Base-by-base conservation (phyloP, 2,113 vertebrate genomes). In the Catagonus wagneri region DNA sequence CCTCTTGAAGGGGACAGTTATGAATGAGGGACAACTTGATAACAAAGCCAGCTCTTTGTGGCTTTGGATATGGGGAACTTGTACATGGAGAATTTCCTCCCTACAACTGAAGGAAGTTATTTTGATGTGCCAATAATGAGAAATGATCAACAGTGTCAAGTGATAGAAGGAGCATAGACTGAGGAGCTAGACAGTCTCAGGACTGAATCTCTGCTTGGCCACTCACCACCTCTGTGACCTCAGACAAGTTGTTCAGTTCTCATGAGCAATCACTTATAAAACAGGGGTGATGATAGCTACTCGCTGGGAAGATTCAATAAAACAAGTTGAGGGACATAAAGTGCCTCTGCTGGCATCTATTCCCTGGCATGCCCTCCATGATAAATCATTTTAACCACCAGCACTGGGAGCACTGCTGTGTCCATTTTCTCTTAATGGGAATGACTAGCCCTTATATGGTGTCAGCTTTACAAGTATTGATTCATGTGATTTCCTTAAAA, bases 81-180 rank as follows among this genome's bases (percentile, higher is more conserved):
- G 56, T 20, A 58, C n/a, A 15, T 16, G n/a, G 54, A 80, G 76
- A 80, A 22, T 80, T 58, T 80, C 32, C 76, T 58, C 34, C 32
- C 54, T 80, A 80, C 34, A 50, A 44, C 1, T 66, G 34, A 95
- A 90, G 16, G 14, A 72, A 71, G 69, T 68, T 69, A 12, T 68
- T 89, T 94, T 81, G 22, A 71, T 71, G 58, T 94, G 36, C 15
- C 89, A 69, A 85, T 69, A n/a, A 6, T 56, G 50, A 85, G 50
- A 94, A 94, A 66, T 60, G 7, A 13, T 61, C 27, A 39, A 29
- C 74, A 75, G 7, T 23, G 4, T 27, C 1, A 10, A 63, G 56
- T 52, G 68, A 32, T 29, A 68, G 66, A 74, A 92, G 32, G 16
- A 63, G 0, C 17, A 3, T 27, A n/a, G 52, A 69, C 13, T 32